Base-by-base conservation (phyloP, 2,888 invertebrate species). In the Spialia ferax region DNA sequence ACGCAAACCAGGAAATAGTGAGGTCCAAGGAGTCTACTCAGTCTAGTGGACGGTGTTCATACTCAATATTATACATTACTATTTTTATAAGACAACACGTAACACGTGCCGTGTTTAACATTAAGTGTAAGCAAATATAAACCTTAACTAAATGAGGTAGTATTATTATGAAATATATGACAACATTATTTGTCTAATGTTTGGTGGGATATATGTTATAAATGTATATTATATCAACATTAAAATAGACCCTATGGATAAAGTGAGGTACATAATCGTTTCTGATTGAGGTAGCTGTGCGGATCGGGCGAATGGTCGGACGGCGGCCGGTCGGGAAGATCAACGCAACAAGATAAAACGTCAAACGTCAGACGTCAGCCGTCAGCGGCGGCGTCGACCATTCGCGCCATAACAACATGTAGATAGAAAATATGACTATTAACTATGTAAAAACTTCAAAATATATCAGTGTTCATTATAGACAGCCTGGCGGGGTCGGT, bases 171-270 rank as follows among this genome's bases (percentile, higher is more conserved):
- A 86, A 74, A 89, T 88, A 88, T 85, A 65, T 65, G 83, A 65
- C 59, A 83, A 88, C 79, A 80, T 85, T 86, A 88, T 78, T 80
- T 76, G 83, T 80, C 85, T 91, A 89, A 88, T 80, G 89, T 89
- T 91, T 91, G 93, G 93, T 93, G 93, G 93, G 93, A 91, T 90
- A 85, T 84, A 91, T 79, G 83, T 80, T 83, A 84, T 82, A 85
- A 79, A 78, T 76, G 76, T 89, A 86, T 87, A 87, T 72, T 76
- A 73, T 84, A 84, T 84, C 78, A 88, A 87, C 87, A 88, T 87
- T 88, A 88, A 83, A 84, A 88, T 87, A 89, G 81, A 81, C 83
- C 83, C 89, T 91, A 91, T 87, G 84, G 87, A 83, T 88, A 87
- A 87, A 80, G 69, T 91, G 93, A 93, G 93, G 93, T 93, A 93